These are phyloP conservation scores for Drosophila pseudoananassae DNA, from an alignment of 1,140 invertebrate genomes.

Conservation along the genomic window DNA sequence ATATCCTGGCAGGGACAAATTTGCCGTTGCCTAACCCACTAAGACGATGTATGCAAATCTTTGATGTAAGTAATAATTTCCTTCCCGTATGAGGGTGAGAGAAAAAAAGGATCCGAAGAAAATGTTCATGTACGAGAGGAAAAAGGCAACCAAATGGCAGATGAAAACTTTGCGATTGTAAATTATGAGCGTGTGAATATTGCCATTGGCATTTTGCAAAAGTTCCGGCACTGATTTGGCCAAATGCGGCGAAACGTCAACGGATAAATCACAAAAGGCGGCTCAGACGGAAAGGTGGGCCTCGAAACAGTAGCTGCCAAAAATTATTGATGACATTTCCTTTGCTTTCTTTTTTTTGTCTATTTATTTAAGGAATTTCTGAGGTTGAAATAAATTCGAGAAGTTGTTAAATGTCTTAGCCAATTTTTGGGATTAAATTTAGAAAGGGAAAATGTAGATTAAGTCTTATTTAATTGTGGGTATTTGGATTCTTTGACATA, in stretches of 20 bases:
- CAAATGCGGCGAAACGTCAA: constrained; percentile 40
- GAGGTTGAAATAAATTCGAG: neutral
- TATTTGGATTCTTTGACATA: too few relatives aligned
- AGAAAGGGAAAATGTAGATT: neutral
- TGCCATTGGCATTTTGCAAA: constrained; percentile 61
- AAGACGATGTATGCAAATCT: constrained; percentile 76
- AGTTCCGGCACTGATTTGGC: constrained; percentile 60
- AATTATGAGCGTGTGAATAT: constrained; percentile 77
- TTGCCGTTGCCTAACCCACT: constrained; percentile 50
- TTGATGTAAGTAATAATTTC: constrained; percentile 82
- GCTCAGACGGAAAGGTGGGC: neutral
- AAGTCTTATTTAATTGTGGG: neutral
- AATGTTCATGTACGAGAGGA: neutral
- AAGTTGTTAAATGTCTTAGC: neutral
- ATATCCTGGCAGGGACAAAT: constrained; percentile 25
- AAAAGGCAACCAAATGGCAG: constrained; percentile 36
- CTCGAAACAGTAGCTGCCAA: neutral
- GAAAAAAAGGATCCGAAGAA: neutral
- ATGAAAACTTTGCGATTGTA: constrained; percentile 69
- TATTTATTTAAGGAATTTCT: neutral
- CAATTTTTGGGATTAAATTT: neutral
- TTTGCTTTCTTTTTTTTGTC: neutral
- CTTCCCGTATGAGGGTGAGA: constrained; percentile 50
- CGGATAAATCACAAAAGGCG: constrained; percentile 33
- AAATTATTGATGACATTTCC: constrained; percentile 1